Evolutionary conservation across 2,888 invertebrate species (phyloP), one percentile per base, ranked within the genome.

Genomic region (Drosophila setosimentum): DNA sequence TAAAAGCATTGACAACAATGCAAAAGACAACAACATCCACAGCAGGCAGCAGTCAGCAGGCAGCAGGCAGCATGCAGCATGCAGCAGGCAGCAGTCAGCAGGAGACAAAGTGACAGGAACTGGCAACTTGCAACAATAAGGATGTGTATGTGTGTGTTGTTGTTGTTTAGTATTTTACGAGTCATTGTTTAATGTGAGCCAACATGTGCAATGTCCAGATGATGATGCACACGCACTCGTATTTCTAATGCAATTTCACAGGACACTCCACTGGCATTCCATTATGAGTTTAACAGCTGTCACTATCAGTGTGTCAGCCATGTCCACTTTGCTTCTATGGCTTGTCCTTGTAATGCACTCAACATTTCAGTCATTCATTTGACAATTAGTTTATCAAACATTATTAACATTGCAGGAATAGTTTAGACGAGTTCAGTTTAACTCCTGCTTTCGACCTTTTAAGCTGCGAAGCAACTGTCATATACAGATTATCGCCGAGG

Each of bases 191-290:
- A 84, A 77, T 76, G 79, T 76, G 30, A 57, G 63, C 30, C 57
- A 54, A 40, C 59, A 49, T 76, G 65, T 48, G 49, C 40, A 40
- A 58, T 50, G 61, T 37, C 64, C 65, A 37, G 24, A 35, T 24
- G 30, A 30, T 54, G 24, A n/a, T 29, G 13, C 40, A 57, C 79
- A 82, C 55, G 74, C 77, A 60, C 58, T 64, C 68, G 77, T 77
- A 72, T 76, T 68, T 68, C 73, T 87, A 85, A 84, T 86, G 87
- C 79, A 79, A 86, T 85, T 85, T 77, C 67, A 67, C 69, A 75
- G 73, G 70, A 78, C 78, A 73, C 29, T 16, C 40, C 16, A 13
- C n/a, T 18, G 18, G 5, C 37, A 29, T 65, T 64, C 61, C 75
- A 71, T 77, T 76, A 76, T 69, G 65, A 64, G 70, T 45, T 74